A percentile compares a stretch with the other conserved stretches of the same genome.
phyloP scores from a whole-genome alignment of 2,888 invertebrate genomes.

The Zelleria hepariella region DNA sequence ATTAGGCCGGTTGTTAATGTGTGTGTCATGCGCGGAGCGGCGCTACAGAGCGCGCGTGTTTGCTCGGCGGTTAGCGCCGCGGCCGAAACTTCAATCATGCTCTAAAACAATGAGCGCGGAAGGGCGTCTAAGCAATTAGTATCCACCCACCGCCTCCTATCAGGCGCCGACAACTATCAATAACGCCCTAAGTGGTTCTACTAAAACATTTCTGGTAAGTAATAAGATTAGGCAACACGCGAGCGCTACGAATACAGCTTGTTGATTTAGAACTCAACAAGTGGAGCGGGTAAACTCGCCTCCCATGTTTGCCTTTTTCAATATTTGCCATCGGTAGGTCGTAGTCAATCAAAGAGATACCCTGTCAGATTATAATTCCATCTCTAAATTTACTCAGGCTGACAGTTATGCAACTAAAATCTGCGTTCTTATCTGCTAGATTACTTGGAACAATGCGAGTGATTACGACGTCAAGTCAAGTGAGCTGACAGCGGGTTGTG shows the following conservation, averaged over 20 bases:
- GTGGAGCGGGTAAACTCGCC: neutral
- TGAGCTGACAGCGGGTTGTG: constrained; percentile 46
- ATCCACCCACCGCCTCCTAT: constrained; percentile 60
- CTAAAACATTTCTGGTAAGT: constrained; percentile 41
- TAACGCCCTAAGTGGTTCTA: constrained; percentile 48
- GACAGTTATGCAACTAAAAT: constrained; percentile 65
- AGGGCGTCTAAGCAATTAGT: constrained; percentile 67
- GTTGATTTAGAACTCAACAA: neutral
- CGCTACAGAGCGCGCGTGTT: constrained; percentile 25
- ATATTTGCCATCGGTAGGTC: constrained; percentile 23
- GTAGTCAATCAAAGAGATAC: constrained; percentile 56
- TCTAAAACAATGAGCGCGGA: constrained; percentile 70
- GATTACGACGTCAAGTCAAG: constrained; percentile 66
- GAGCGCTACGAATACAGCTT: constrained; percentile 9
- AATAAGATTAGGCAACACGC: constrained; percentile 37
- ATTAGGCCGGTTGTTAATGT: constrained; percentile 69
- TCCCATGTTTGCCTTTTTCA: neutral
- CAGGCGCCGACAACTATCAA: constrained; percentile 43
- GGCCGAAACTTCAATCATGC: constrained; percentile 69
- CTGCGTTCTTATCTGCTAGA: constrained; percentile 53
- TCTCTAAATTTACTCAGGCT: constrained; percentile 51
- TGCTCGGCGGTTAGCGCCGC: constrained; percentile 57
- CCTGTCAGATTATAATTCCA: constrained; percentile 57
- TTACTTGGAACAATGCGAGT: constrained; percentile 63
- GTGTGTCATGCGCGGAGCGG: constrained; percentile 60